Percentiles rank a stretch among this genome's conserved stretches.
Evolutionary conservation across 64 coral and sea anemone species (phyloP).

Genomic region (Stichodactyla helianthus): DNA sequence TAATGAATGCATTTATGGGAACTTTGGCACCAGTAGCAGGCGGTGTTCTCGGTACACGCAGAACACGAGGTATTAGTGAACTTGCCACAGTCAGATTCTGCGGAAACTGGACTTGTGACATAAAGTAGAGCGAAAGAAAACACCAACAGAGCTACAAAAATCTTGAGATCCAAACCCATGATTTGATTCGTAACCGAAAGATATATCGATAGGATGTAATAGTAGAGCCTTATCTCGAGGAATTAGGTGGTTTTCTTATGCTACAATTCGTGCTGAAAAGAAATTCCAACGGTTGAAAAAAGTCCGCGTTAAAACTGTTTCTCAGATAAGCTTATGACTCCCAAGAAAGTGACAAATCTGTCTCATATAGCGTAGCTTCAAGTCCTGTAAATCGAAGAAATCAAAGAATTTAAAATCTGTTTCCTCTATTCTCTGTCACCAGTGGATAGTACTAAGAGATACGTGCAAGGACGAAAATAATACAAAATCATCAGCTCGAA

Average conservation of each 20-base stretch:
- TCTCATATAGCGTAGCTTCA: not conserved
- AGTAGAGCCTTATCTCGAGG: not conserved
- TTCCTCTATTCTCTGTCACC: not conserved
- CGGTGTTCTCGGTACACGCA: constrained; percentile 47
- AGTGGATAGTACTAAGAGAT: not conserved
- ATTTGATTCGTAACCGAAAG: not conserved
- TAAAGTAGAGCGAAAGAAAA: constrained; percentile 20
- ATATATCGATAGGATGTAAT: not conserved
- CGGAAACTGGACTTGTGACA: constrained; percentile 66
- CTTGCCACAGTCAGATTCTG: constrained; percentile 41
- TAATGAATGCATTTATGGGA: constrained; percentile 42
- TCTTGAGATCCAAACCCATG: constrained; percentile 3
- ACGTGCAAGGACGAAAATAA: not conserved
- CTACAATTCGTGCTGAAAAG: not conserved
- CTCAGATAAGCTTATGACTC: no score
- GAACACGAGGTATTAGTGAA: constrained; percentile 60
- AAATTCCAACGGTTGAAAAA: constrained; percentile 4
- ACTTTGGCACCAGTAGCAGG: constrained; percentile 71
- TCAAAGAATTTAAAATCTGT: not conserved
- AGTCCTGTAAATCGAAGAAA: not conserved
- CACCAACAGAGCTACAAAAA: not conserved
- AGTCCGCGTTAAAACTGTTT: not conserved
- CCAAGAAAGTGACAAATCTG: not conserved
- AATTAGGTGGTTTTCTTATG: not conserved
- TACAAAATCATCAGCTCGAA: not conserved